A percentile compares a stretch with the other conserved stretches of the same genome.
phyloP scores from a whole-genome alignment of 1,140 invertebrate species.

The Musca domestica region DNA sequence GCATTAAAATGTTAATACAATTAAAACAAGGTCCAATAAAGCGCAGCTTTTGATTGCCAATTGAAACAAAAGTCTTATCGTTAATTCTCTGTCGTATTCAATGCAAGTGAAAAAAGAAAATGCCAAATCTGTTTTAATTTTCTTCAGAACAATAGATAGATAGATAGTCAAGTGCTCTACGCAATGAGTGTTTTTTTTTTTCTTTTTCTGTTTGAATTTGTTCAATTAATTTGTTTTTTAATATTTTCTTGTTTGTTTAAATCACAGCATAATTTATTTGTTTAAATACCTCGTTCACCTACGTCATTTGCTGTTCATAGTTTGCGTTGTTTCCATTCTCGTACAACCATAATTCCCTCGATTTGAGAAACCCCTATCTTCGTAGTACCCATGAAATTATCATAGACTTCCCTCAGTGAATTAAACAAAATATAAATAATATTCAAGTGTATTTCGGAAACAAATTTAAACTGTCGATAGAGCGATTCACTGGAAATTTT shows the following conservation, averaged over 20 bases:
- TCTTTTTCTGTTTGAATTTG: not conserved
- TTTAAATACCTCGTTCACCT: not conserved
- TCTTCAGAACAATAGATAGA: not conserved
- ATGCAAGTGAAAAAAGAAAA: not conserved
- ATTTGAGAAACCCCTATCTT: no score
- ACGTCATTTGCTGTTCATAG: no score
- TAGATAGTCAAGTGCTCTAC: no score
- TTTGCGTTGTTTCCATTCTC: no score
- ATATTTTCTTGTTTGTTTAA: not conserved
- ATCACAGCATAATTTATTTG: slow-evolving; percentile 1
- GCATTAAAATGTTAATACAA: not conserved
- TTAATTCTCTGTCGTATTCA: not conserved
- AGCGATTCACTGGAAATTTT: no score
- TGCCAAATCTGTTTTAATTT: not conserved
- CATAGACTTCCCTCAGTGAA: no score
- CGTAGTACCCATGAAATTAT: no score
- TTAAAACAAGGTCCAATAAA: not conserved
- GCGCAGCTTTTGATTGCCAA: not conserved
- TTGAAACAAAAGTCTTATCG: not conserved
- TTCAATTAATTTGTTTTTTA: not conserved
- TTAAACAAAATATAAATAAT: no score
- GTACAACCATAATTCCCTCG: no score
- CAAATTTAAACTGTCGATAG: no score
- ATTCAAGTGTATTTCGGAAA: no score
- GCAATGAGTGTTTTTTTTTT: not conserved